phyloP scores from a whole-genome alignment of 1,140 invertebrate genomes.

The Gryllus bimaculatus region DNA sequence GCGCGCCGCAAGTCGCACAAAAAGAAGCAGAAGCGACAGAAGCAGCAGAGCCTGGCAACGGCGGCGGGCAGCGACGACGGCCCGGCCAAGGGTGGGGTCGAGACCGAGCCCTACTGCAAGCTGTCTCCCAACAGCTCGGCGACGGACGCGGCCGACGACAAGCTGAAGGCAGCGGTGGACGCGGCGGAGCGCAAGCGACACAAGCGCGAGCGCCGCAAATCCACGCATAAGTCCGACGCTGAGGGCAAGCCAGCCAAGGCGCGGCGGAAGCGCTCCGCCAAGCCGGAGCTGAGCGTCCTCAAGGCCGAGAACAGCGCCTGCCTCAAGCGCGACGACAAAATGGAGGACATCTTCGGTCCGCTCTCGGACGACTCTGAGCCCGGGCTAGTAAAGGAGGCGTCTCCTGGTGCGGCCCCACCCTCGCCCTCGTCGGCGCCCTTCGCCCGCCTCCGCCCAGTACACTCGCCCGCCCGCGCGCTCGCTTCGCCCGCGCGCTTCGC shows the following conservation, averaged over 20 bases:
- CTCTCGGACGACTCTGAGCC: constrained; percentile 58
- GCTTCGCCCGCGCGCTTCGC: too few relatives aligned
- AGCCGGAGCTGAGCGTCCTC: constrained; percentile 18
- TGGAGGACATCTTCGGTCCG: constrained; percentile 80
- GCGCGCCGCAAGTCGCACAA: constrained; percentile 61
- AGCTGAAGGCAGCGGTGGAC: constrained; percentile 35
- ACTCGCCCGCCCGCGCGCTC: too few relatives aligned
- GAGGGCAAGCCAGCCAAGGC: constrained; percentile 11
- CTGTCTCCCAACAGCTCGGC: too few relatives aligned
- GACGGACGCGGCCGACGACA: constrained; percentile 36
- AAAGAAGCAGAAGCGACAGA: constrained; percentile 71
- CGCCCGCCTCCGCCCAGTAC: too few relatives aligned
- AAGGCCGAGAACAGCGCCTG: constrained; percentile 18
- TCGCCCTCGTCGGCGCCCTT: too few relatives aligned
- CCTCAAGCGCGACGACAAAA: constrained; percentile 56
- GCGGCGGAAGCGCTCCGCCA: constrained; percentile 25
- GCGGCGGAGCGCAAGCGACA: constrained; percentile 39
- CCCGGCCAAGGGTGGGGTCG: constrained; percentile 11
- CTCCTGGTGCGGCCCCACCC: too few relatives aligned
- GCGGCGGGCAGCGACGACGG: constrained; percentile 20
- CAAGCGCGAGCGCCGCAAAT: constrained; percentile 25
- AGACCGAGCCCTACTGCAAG: constrained; percentile 32
- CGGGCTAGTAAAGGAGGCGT: constrained; percentile 15
- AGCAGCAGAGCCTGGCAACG: constrained; percentile 31
- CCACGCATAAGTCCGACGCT: constrained; percentile 28